Base-by-base conservation (phyloP, 2,797 vertebrate genomes). In the Eulemur mongoz region DNA sequence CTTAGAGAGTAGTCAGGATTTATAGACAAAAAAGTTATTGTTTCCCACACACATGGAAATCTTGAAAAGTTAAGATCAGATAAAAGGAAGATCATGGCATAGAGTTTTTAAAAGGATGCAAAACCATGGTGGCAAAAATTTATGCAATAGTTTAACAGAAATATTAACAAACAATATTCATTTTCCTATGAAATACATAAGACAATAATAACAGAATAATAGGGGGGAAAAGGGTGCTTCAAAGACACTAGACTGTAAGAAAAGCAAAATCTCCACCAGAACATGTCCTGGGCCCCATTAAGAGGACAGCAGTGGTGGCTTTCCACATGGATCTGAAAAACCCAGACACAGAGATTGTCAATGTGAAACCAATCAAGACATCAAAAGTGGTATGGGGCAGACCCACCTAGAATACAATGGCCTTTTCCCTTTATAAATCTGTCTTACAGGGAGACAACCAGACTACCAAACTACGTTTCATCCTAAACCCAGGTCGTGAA, bases 21-120 rank as follows among this genome's bases (percentile, higher is more conserved):
- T 89, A 30, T 35, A 89, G 78, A 97, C 92, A 23, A 88, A 93
- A 94, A 96, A 79, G 43, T 89, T 95, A 78, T 95, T 96, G 75
- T 94, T 85, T 98, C 93, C 40, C 85, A 93, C 65, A 91, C 69
- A 17, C 43, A 75, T 15, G 50, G 38, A 85, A 87, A 85, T 91
- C 52, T 40, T 61, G 57, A 72, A 79, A 97, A 95, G 35, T 89
- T 76, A 95, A 89, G 91, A 59, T 75, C 87, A 43, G 50, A 61
- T 83, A 69, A 87, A 81, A 93, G 73, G 75, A 75, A 70, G 69
- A 78, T 52, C 78, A 38, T 43, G 84, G 65, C 1, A 45, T 18
- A 61, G 18, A 90, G 14, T 1, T 63, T 38, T 90, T n/a, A 67
- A 69, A 93, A 91, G 43, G 15, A 90, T 75, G 12, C 27, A 91